Evolutionary conservation across 2,113 vertebrate species (phyloP), one percentile per base, ranked within the genome.

Genomic region (Coryphaenoides rupestris): DNA sequence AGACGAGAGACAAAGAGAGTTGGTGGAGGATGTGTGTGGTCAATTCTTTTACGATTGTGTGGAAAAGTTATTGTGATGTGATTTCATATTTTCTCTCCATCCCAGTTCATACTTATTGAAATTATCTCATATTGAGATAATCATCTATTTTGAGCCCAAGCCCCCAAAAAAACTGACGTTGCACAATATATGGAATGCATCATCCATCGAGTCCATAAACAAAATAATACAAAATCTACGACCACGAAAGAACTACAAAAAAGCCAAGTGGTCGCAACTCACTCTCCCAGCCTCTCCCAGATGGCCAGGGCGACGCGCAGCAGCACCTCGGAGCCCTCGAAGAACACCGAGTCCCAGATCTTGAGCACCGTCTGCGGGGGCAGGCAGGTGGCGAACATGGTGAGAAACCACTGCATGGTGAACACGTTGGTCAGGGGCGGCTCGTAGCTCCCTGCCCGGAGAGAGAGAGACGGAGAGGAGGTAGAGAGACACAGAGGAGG

Each of bases 351-450:
- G 86, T 99, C 97, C 97, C 97, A 99, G 78, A 99, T 99, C 89
- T 98, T 97, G 66, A 99, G 87, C 74, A 99, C 97, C 0, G 93
- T 96, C 63, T 93, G 91, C 24, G 95, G 94, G n/a, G 96, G 96
- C 66, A 99, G 91, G 76, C 97, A 99, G 13, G 97, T 99, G 60
- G 97, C 97, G 63, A 99, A 99, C 69, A 98, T 93, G n/a, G 97
- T 99, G 68, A 98, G 90, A 85, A 98, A 99, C 96, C 97, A 99
- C 79, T 99, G 97, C 97, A 98, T 98, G 1, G 96, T 99, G 91
- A 99, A 99, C 55, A 98, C 96, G 53, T 99, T 99, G 66, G 96
- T 98, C 33, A 98, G 92, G 0, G 96, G 97, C 17, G 97, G 97
- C 80, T 99, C 97, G 0, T 98, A 98, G 74, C 93, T 96, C 62